These are phyloP conservation scores for Rhodophaea formosa DNA, from an alignment of 2,888 invertebrate genomes.

Conservation along the genomic window DNA sequence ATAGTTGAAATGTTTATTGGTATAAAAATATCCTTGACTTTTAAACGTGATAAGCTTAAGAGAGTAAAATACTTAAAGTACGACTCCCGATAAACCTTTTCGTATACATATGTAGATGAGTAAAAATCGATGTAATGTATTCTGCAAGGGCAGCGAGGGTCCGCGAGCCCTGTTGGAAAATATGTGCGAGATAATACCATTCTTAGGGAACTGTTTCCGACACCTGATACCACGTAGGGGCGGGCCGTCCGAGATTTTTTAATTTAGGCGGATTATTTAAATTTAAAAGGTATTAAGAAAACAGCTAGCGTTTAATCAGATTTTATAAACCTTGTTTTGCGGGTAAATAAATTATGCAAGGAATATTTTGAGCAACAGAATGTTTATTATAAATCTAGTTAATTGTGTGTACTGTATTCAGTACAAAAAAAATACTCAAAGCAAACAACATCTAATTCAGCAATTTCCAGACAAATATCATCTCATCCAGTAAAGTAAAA, in stretches of 20 bases:
- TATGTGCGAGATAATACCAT: slow-evolving; percentile 72
- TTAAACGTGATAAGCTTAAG: slow-evolving; percentile 14
- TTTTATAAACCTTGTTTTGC: not conserved
- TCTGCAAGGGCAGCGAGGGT: slow-evolving; percentile 53
- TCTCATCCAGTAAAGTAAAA: not conserved
- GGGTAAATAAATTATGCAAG: not conserved
- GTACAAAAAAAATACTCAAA: not conserved
- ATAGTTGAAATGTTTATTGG: slow-evolving; percentile 15
- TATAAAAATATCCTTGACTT: slow-evolving; percentile 18
- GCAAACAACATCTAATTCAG: not conserved
- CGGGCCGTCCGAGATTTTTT: slow-evolving; percentile 36
- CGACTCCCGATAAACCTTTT: slow-evolving; percentile 28
- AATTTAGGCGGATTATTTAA: slow-evolving; percentile 43
- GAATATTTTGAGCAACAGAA: not conserved
- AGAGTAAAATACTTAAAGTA: slow-evolving; percentile 18
- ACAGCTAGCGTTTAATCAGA: not conserved
- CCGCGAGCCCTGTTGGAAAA: slow-evolving; percentile 59
- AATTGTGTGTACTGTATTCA: too few species aligned
- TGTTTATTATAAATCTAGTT: too few species aligned
- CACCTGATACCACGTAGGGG: slow-evolving; percentile 70
- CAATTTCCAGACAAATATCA: not conserved
- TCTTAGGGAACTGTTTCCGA: slow-evolving; percentile 65
- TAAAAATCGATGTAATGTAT: slow-evolving; percentile 68
- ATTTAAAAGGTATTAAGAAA: slow-evolving; percentile 19
- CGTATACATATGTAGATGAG: slow-evolving; percentile 40